A percentile compares a stretch with the other conserved stretches of the same genome.
phyloP scores from a whole-genome alignment of 2,797 vertebrate species.

The Takifugu ocellatus region DNA sequence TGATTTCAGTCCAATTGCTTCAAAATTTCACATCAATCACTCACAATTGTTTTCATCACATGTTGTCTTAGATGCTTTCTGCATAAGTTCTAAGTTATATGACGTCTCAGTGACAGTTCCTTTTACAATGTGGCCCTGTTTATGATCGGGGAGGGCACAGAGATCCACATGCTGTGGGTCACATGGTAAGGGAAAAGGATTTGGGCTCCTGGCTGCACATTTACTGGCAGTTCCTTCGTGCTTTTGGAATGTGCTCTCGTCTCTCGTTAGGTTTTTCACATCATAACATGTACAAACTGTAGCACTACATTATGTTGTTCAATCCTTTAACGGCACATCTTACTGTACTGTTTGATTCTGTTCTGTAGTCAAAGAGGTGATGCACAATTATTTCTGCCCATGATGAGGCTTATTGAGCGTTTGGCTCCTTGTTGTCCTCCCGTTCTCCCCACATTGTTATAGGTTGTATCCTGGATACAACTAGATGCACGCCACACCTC shows the following conservation, averaged over 20 bases:
- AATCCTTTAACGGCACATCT: neutral
- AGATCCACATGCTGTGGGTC: conserved; percentile 29
- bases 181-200: conserved; percentile 47
- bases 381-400: conserved; percentile 11
- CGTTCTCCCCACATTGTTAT: conserved; percentile 20
- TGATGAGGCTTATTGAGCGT: conserved; percentile 44
- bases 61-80: too few relatives aligned
- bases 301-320: neutral
- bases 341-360: conserved; percentile 4
- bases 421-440: conserved; percentile 41
- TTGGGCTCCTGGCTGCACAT: conserved; percentile 41
- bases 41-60: too few relatives aligned
- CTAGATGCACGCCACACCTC: conserved; percentile 25
- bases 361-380: conserved; percentile 8
- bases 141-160: conserved; percentile 1
- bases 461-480: conserved; percentile 57
- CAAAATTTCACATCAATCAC: too few relatives aligned
- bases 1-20: too few relatives aligned
- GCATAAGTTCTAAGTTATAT: neutral
- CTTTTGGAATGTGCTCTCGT: conserved; percentile 35
- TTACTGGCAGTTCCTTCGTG: conserved; percentile 27
- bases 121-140: conserved; percentile 13
- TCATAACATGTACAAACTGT: neutral
- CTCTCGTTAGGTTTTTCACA: conserved; percentile 14
- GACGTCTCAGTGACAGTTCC: conserved; percentile 9